Base-by-base conservation (phyloP, 2,888 invertebrate species). In the Sipha maydis region DNA sequence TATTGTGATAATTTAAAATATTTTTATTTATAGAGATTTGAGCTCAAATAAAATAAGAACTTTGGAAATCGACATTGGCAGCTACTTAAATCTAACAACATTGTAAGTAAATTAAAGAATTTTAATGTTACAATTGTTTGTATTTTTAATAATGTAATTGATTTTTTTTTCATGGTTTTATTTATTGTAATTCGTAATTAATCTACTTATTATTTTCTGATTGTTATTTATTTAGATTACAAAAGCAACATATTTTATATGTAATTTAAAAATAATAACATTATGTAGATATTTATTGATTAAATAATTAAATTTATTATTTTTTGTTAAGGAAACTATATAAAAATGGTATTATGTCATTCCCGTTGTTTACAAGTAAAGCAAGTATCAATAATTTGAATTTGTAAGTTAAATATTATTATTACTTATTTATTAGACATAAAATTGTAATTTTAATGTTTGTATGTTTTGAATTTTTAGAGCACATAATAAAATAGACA, bases 281-380 rank as follows among this genome's bases (percentile, higher is more conserved):
- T 93, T 31, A 91, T 92, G 48, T 48, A 48, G 48, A 48, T 48
- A 48, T 48, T 11, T 85, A 61, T 91, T 94, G 78, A 92, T 92
- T 69, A 93, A 93, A 90, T 91, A 21, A 21, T 95, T 92, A 48
- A 93, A 92, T 92, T 93, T 92, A 90, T 91, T 93, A 56, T 61
- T 85, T 31, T 78, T 8, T 85, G 90, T 92, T 69, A 91, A 93
- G 93, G 90, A 93, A 93, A 91, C 92, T 95, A 90, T 93, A 94
- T 90, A 93, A 93, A 91, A 95, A 94, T 91, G 91, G 92, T 83
- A 92, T 95, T 90, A 92, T 92, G 89, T 92, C 92, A 90, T 93
- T 95, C 91, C 95, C 95, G 56, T 90, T 91, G 31, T 91, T 92
- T 85, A 91, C 91, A 67, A 91, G 91, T 86, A 91, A 91, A 82